A percentile compares a stretch with the other conserved stretches of the same genome.
phyloP scores from a whole-genome alignment of 1,140 invertebrate genomes.

The Penaeus indicus region DNA sequence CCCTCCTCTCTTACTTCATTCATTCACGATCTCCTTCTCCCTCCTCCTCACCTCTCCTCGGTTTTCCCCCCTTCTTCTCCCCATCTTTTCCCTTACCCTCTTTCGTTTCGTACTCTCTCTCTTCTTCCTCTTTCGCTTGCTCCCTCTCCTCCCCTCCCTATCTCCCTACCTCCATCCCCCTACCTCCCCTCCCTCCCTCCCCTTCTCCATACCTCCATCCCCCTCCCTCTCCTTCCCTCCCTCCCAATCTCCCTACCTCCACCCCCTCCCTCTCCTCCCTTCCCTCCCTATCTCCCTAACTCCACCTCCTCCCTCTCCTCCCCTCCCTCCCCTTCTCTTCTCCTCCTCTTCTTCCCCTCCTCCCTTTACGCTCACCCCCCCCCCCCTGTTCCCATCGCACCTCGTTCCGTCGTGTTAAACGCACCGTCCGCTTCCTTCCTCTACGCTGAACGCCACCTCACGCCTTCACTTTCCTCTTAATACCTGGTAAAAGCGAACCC shows the following conservation, averaged over 20 bases:
- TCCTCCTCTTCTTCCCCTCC: background rate
- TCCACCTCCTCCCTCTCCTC: conserved; percentile 10
- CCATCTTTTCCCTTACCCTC: background rate
- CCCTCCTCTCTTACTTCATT: background rate
- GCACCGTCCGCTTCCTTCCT: too few species aligned
- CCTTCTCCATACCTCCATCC: background rate
- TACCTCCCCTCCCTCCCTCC: background rate
- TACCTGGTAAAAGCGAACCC: too few species aligned
- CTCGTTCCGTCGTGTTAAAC: too few species aligned
- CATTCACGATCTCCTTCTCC: background rate
- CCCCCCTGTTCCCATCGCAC: background rate
- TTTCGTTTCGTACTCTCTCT: background rate
- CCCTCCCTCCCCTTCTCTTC: background rate
- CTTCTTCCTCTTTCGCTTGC: background rate
- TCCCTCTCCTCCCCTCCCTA: background rate
- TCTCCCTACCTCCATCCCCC: background rate
- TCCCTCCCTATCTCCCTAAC: background rate
- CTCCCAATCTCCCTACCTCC: background rate
- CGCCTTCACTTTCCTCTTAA: too few species aligned
- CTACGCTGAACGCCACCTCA: too few species aligned
- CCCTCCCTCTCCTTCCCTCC: background rate
- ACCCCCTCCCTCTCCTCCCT: background rate
- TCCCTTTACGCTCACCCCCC: background rate
- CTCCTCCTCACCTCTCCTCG: background rate
- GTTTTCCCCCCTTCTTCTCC: too few species aligned